These are phyloP conservation scores for Copidosoma floridanum DNA, from an alignment of 1,140 invertebrate genomes.

Conservation along the genomic window DNA sequence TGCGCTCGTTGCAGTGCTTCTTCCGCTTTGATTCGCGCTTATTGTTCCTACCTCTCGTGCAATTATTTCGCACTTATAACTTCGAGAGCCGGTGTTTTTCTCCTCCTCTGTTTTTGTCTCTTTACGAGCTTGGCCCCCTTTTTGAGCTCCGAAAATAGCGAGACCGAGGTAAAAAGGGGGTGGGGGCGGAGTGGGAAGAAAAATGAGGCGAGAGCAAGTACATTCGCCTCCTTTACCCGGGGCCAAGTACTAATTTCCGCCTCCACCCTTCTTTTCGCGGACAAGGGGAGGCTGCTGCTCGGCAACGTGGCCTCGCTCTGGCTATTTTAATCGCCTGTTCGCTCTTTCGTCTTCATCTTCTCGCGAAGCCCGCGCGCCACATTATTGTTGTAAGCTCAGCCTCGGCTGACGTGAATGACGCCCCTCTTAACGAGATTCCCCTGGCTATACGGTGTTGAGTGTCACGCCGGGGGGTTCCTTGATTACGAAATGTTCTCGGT, in stretches of 20 bases:
- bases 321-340: not conserved
- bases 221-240: not conserved
- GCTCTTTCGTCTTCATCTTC: not conserved
- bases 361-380: no score
- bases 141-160: no score
- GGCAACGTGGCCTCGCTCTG: not conserved
- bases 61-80: slow-evolving; percentile 42
- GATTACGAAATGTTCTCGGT: no score
- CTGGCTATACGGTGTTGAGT: no score
- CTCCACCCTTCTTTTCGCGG: not conserved
- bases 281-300: no score
- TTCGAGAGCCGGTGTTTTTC: slow-evolving; percentile 20
- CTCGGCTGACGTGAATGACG: no score
- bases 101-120: not conserved
- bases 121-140: not conserved
- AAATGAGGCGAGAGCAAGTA: not conserved
- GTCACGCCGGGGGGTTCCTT: no score
- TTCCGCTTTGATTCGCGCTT: slow-evolving; percentile 12
- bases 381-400: no score
- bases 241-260: not conserved
- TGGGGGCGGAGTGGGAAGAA: not conserved
- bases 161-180: no score
- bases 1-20: not conserved
- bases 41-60: slow-evolving; percentile 31
- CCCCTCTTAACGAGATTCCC: not conserved